A percentile compares a stretch with the other conserved stretches of the same genome.
Evolutionary conservation across 2,888 invertebrate genomes (phyloP).

Genomic region (Cistogaster globosa): DNA sequence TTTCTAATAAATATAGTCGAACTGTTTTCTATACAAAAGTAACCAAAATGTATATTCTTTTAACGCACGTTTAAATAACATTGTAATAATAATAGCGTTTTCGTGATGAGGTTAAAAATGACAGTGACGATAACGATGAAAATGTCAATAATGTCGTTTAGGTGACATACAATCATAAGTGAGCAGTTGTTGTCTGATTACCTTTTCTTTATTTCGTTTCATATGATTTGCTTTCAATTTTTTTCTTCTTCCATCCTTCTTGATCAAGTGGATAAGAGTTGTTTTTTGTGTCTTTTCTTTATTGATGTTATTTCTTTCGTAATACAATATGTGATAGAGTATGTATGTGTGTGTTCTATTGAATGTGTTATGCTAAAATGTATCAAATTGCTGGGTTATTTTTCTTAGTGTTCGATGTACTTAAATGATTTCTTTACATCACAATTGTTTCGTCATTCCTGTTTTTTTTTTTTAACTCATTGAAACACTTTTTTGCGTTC

Average conservation of each 20-base stretch:
- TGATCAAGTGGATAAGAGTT: slow-evolving; percentile 66
- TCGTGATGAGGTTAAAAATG: slow-evolving; percentile 19
- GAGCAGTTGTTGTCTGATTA: slow-evolving; percentile 62
- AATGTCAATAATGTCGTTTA: slow-evolving; percentile 57
- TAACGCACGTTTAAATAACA: not conserved
- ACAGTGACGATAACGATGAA: slow-evolving; percentile 30
- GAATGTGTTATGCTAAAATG: slow-evolving; percentile 60
- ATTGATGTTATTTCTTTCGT: slow-evolving; percentile 14
- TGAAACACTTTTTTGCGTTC: slow-evolving; percentile 64
- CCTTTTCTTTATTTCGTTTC: slow-evolving; percentile 22
- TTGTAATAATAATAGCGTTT: slow-evolving; percentile 21
- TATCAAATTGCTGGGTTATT: slow-evolving; percentile 60
- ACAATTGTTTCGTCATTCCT: slow-evolving; percentile 22
- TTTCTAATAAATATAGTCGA: too few species aligned
- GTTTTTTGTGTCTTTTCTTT: slow-evolving; percentile 38
- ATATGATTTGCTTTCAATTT: slow-evolving; percentile 22
- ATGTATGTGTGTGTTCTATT: slow-evolving; percentile 18
- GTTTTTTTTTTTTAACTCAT: slow-evolving; percentile 19
- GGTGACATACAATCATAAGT: slow-evolving; percentile 69
- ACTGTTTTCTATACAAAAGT: not conserved
- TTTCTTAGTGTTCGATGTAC: slow-evolving; percentile 54
- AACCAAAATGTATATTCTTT: not conserved
- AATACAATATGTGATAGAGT: not conserved
- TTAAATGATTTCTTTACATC: slow-evolving; percentile 63
- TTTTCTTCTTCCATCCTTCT: slow-evolving; percentile 49